Base-by-base conservation (phyloP, 2,113 vertebrate species). In the Misgurnus anguillicaudatus region DNA sequence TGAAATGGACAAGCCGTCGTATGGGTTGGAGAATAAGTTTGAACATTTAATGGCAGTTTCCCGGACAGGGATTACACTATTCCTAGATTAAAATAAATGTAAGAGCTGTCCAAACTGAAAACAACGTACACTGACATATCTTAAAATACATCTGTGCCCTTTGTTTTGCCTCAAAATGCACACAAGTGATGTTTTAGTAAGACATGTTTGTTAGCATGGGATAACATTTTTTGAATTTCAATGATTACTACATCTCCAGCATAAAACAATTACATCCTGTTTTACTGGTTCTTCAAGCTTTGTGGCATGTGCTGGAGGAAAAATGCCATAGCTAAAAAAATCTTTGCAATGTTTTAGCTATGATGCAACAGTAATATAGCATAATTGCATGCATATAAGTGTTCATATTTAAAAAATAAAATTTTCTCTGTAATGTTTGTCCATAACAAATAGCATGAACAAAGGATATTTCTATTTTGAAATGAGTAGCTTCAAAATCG, bases 241-340 rank as follows among this genome's bases (percentile, higher is more conserved):
- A 16, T 53, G 14, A 70, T 38, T 24, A 14, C 48, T 53, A 38
- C 13, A n/a, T n/a, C 0, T 65, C 17, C 17, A 65, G 17, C 47
- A 3, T 55, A 17, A 38, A 70, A 68, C 21, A 51, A 21, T 48
- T n/a, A 17, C 3, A 21, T 51, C 66, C 9, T 19, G 57, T 62
- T 10, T 45, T 62, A 75, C 57, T 61, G 70, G 38, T 36, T 73
- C 38, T 73, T 73, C n/a, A 9, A 11, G n/a, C 58, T 65, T 77
- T 66, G 4, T 47, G 19, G 31, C 11, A 10, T 74, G 62, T 68
- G 1, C 39, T 63, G n/a, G n/a, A 5, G 10, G 64, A 51, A 42
- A 73, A 13, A 17, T 9, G 61, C 61, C 68, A 70, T 31, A n/a
- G 53, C 53, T 16, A 53, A 21, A 70, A n/a, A 42, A 9, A 62